Percentiles rank a stretch among this genome's conserved stretches.
Evolutionary conservation across 1,140 invertebrate species (phyloP).

Genomic region (Cyclargus thomasi): DNA sequence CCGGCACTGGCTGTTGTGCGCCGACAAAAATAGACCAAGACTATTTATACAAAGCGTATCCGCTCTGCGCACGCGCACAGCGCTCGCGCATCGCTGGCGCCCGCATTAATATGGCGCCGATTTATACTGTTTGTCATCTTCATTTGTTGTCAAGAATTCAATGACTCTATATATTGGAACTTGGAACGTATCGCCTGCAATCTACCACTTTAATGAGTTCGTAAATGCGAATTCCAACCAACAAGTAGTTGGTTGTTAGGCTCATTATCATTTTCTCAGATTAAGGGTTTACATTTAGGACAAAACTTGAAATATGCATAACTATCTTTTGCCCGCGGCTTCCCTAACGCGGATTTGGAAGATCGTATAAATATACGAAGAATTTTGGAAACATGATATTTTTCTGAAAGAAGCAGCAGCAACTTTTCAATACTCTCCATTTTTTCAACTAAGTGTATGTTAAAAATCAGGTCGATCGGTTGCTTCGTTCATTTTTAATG

Average conservation of each 20-base stretch:
- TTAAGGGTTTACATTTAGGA: no score
- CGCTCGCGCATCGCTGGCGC: conserved; percentile 32
- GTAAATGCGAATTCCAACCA: not conserved
- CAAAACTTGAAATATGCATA: no score
- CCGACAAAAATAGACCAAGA: conserved; percentile 60
- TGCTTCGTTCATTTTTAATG: no score
- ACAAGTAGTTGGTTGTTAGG: not conserved
- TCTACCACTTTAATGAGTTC: not conserved
- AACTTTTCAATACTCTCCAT: no score
- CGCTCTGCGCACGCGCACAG: conserved; percentile 60
- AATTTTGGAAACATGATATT: no score
- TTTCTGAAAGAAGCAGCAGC: no score
- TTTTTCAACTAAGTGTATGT: no score
- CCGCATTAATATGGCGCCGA: conserved; percentile 47
- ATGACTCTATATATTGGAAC: conserved; percentile 14
- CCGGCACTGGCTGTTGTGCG: conserved; percentile 48
- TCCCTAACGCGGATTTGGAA: no score
- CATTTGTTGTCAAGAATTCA: conserved; percentile 17
- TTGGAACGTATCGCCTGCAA: not conserved
- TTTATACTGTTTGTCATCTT: conserved; percentile 30
- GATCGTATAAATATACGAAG: no score
- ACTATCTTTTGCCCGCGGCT: no score
- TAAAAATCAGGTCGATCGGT: no score
- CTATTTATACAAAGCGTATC: conserved; percentile 69
- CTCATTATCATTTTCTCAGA: no score